A percentile compares a stretch with the other conserved stretches of the same genome.
Conservation (phyloP, 2,113 vertebrate species). For the Plectropomus leopardus region DNA sequence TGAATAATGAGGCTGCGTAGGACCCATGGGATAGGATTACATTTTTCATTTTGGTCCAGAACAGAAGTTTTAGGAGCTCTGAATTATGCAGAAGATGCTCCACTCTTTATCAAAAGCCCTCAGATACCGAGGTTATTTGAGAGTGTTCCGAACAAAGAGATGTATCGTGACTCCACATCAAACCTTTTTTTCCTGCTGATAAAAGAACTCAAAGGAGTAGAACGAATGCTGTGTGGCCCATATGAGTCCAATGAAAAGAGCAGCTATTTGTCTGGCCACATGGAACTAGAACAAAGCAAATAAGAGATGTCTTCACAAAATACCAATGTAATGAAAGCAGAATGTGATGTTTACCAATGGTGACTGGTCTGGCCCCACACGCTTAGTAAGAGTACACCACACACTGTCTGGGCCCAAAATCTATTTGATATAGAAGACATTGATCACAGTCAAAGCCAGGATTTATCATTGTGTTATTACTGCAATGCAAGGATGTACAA, state of each 20-base stretch:
- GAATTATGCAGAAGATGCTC: conserved; percentile 62
- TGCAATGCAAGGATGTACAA: conserved; percentile 10
- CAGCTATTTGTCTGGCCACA: conserved; percentile 27
- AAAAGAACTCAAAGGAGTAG: conserved; percentile 16
- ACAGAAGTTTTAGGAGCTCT: conserved; percentile 50
- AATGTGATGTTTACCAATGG: conserved; percentile 48
- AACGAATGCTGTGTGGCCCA: conserved; percentile 10
- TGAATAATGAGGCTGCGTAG: conserved; percentile 70
- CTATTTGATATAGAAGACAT: conserved; percentile 24
- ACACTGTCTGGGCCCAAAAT: conserved; percentile 16
- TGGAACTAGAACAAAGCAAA: conserved; percentile 45
- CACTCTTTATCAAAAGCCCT: conserved; percentile 61
- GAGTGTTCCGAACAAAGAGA: conserved; percentile 32
- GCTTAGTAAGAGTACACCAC: conserved; percentile 22
- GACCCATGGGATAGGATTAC: conserved; percentile 56
- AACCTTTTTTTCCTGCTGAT: conserved; percentile 32
- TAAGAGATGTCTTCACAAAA: conserved; percentile 38
- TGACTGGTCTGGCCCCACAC: conserved; percentile 16
- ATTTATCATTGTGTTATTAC: conserved; percentile 37
- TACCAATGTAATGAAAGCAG: conserved; percentile 40
- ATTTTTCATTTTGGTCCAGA: conserved; percentile 66
- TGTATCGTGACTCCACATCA: conserved; percentile 25
- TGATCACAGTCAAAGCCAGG: conserved; percentile 28
- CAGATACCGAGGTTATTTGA: conserved; percentile 51
- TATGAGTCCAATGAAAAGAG: conserved; percentile 13